Evolutionary conservation across 2,888 invertebrate species (phyloP), one percentile per base, ranked within the genome.

Genomic region (Ophion costatus): DNA sequence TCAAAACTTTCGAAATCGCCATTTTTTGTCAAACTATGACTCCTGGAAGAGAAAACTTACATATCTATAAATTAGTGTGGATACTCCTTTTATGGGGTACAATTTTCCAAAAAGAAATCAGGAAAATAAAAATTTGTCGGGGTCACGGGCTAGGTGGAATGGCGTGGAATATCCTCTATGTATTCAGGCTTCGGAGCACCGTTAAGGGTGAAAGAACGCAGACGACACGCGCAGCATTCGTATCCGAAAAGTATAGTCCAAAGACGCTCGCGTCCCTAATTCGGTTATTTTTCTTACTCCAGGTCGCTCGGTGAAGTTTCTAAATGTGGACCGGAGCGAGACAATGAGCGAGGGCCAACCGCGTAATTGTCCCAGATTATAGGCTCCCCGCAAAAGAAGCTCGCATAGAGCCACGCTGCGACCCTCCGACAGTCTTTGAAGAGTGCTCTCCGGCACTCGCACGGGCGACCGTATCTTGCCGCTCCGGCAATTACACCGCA

Each of bases 361-460:
- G 87, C 90, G 89, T 92, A 91, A 92, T 91, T 90, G 90, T 89
- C 85, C 83, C 83, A 89, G 90, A 92, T 92, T 92, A 92, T 90
- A 92, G 91, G 88, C 87, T 87, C 87, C 85, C 69, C 84, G 87
- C 75, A 82, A 73, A 78, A 80, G 81, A 84, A 79, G 82, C 71
- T 73, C 20, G 45, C 14, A n/a, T 17, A n/a, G n/a, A 59, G 10
- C 20, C 22, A 22, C 33, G 66, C 71, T n/a, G 33, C 14, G 69
- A 56, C 24, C 76, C 76, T 70, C 45, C 22, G 29, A 56, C 42
- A 20, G 42, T 75, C 76, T 71, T 76, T 63, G 66, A 51, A 70
- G 59, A 66, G 51, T 78, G 63, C 78, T 66, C 20, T 77, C 70
- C 79, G 69, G 64, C 79, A 63, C 57, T 66, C 81, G 38, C n/a